Percentiles rank a stretch among this genome's conserved stretches.
These are phyloP conservation scores for Aplocera efformata DNA, from an alignment of 2,888 invertebrate genomes.

Conservation along the genomic window DNA sequence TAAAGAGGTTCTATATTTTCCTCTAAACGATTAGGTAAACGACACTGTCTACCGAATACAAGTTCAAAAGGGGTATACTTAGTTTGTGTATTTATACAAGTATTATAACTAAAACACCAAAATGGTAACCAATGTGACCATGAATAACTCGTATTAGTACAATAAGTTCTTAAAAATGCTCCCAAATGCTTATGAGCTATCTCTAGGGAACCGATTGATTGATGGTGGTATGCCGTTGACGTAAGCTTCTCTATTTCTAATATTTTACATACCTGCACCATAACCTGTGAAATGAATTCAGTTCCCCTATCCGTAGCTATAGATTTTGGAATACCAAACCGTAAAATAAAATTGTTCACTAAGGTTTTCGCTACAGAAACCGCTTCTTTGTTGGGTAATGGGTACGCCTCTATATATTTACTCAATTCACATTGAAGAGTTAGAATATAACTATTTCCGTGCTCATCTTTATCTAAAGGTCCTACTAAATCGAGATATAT, in stretches of 20 bases:
- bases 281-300: conserved; percentile 16
- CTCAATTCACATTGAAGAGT: conserved; percentile 28
- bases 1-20: conserved; percentile 20
- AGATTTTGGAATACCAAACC: conserved; percentile 5
- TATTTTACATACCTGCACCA: conserved; percentile 18
- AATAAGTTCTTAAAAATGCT: conserved; percentile 14
- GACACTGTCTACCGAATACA: conserved; percentile 25
- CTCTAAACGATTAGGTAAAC: conserved; percentile 4
- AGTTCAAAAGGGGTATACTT: conserved; percentile 26
- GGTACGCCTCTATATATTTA: conserved; percentile 21
- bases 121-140: conserved; percentile 25
- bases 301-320: conserved; percentile 17
- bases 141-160: conserved; percentile 1
- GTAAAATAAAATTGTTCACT: conserved; percentile 18
- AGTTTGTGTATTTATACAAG: conserved; percentile 20
- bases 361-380: conserved; percentile 11
- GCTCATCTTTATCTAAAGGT: conserved; percentile 19
- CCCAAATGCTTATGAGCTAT: conserved; percentile 16
- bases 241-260: conserved; percentile 14
- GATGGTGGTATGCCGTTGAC: conserved; percentile 21
- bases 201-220: conserved; percentile 15
- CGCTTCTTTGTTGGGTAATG: conserved; percentile 6
- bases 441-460: conserved; percentile 22
- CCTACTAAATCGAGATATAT: conserved; percentile 17
- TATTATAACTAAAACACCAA: conserved; percentile 28